These are phyloP conservation scores for Drosophila pectinifera DNA, from an alignment of 1,140 invertebrate species.

Conservation along the genomic window DNA sequence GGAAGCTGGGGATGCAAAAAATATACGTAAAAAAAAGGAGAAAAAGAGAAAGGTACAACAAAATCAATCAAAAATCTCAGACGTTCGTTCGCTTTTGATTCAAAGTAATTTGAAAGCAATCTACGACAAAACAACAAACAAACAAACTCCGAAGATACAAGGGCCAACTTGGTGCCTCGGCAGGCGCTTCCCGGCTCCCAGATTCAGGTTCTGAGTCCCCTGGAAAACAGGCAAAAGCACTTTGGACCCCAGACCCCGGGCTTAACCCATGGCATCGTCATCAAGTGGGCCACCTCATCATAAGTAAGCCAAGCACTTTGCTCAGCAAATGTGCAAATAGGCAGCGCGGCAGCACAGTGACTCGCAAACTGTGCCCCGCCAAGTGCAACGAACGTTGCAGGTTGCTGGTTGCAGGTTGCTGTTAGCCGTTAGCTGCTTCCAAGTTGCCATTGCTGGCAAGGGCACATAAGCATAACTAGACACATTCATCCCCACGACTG, in stretches of 20 bases:
- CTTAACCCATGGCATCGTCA: slow-evolving; percentile 47
- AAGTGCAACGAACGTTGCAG: slow-evolving; percentile 79
- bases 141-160: slow-evolving; percentile 60
- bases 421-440: slow-evolving; percentile 24
- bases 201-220: background rate
- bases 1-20: slow-evolving; percentile 21
- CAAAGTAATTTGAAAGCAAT: slow-evolving; percentile 82
- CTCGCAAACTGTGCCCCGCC: slow-evolving; percentile 74
- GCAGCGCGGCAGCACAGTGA: slow-evolving; percentile 32
- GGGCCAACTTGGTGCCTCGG: slow-evolving; percentile 56
- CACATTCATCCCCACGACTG: slow-evolving; percentile 49
- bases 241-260: slow-evolving; percentile 33
- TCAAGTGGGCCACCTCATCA: slow-evolving; percentile 73
- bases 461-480: slow-evolving; percentile 61
- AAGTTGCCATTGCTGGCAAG: slow-evolving; percentile 48
- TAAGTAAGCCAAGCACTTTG: slow-evolving; percentile 82
- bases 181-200: slow-evolving; percentile 8
- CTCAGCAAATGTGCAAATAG: slow-evolving; percentile 71
- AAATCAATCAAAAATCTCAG: slow-evolving; percentile 73
- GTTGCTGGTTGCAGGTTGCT: slow-evolving; percentile 16
- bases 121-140: slow-evolving; percentile 66
- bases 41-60: slow-evolving; percentile 45
- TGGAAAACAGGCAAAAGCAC: slow-evolving; percentile 43
- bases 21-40: slow-evolving; percentile 7
- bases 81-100: slow-evolving; percentile 60